Base-by-base conservation (phyloP, 1,140 invertebrate genomes). In the Brevipalpus yothersi region DNA sequence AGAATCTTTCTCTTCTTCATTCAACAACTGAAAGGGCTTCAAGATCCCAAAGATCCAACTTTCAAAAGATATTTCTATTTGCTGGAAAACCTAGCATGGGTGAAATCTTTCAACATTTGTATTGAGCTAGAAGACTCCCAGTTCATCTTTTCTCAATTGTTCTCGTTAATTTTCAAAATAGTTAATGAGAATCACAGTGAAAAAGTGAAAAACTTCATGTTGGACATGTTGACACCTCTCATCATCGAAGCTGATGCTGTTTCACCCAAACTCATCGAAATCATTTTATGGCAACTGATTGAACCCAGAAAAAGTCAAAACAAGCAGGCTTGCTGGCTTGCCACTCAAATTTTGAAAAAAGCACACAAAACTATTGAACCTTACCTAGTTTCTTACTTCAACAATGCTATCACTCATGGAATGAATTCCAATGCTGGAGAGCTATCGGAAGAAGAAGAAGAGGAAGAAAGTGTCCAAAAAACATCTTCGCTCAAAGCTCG, bases 91-190 rank as follows among this genome's bases (percentile, higher is more conserved):
- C 76, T 97, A 62, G 90, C 91, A 11, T 96, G 92, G 73, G 91
- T 95, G 21, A 97, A 97, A 70, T 93, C 90, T 0, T 97, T 97
- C 72, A 95, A 95, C 71, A 95, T 97, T 82, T 96, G 92, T 72
- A 91, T 96, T 70, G 92, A 97, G 70, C 72, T 96, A 45, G 91
- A 96, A 71, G 90, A 95, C 71, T 93, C 85, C 66, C 88, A 95
- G 72, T 87, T 93, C 72, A 94, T 96, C 66, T 93, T 96, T 70
- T 90, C 87, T 68, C 80, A 82, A 47, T 75, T 97, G 1, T 95
- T 95, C 72, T 82, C 82, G 55, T 77, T 94, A n/a, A 92, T 96
- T 78, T 95, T 96, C 70, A 63, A 58, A 54, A 63, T 64, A 56
- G 63, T 45, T 70, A 92, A 88, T 75, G 89, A 93, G 68, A 88